Evolutionary conservation across 2,797 vertebrate genomes (phyloP).

Genomic region (Microtus obscurus): DNA sequence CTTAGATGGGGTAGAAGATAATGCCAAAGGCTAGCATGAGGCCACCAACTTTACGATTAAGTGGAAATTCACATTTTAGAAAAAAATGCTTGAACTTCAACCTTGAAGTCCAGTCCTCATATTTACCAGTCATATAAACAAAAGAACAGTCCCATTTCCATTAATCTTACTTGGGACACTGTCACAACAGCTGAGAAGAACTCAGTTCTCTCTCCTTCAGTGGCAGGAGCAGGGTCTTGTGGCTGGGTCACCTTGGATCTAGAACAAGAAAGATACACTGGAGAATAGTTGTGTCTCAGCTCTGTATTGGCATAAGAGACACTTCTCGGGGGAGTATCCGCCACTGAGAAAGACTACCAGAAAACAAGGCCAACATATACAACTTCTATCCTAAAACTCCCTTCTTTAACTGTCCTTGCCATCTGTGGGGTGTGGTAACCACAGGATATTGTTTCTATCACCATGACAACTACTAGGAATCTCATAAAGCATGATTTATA

Average conservation of each 20-base stretch:
- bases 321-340: background rate
- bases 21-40: background rate
- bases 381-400: background rate
- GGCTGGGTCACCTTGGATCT: too few relatives aligned
- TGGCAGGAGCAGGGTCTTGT: too few relatives aligned
- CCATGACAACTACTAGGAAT: conserved; percentile 50
- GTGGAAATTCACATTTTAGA: conserved; percentile 11
- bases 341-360: background rate
- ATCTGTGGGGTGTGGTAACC: background rate
- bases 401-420: background rate
- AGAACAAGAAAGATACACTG: accelerated
- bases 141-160: background rate
- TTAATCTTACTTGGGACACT: background rate
- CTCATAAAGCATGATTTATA: conserved; percentile 33
- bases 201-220: accelerated
- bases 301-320: background rate
- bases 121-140: background rate
- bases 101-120: background rate
- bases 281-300: too few relatives aligned
- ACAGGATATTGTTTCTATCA: conserved; percentile 16
- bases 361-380: background rate
- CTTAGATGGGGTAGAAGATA: background rate
- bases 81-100: background rate
- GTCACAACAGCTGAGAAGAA: background rate
- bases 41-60: conserved; percentile 1